Conservation (phyloP, 1,140 invertebrate species). For the Agrypnia vestita region DNA sequence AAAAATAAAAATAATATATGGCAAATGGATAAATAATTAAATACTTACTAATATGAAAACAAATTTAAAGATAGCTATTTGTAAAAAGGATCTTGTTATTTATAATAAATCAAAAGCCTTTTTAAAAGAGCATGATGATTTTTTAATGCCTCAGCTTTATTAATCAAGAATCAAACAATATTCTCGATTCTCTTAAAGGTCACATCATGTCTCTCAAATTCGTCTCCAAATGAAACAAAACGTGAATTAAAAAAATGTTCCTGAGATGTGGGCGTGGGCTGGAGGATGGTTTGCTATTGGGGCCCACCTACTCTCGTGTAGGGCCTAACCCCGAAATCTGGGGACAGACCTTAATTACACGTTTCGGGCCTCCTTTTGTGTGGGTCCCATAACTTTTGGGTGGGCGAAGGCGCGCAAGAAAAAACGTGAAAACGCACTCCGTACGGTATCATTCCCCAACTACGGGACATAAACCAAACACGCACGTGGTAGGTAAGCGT, state of each 20-base stretch:
- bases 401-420: slow-evolving; percentile 23
- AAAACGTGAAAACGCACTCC: slow-evolving; percentile 5
- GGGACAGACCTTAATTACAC: slow-evolving; percentile 57
- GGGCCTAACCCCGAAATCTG: slow-evolving; percentile 47
- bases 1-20: no score
- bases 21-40: no score
- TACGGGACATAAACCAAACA: background rate
- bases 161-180: background rate
- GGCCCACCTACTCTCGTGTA: background rate
- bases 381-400: slow-evolving; percentile 46
- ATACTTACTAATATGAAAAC: no score
- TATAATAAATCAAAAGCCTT: no score
- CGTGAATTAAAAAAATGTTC: slow-evolving; percentile 7
- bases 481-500: background rate
- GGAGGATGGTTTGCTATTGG: background rate
- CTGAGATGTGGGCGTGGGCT: background rate
- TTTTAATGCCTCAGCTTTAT: no score
- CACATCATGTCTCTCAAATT: background rate
- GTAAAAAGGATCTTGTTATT: no score
- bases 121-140: no score
- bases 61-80: no score
- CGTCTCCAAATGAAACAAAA: background rate
- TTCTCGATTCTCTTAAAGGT: background rate
- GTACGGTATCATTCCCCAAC: background rate
- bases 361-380: slow-evolving; percentile 49